A percentile compares a stretch with the other conserved stretches of the same genome.
Evolutionary conservation across 2,888 invertebrate genomes (phyloP).

Genomic region (Drosophila quinaria): DNA sequence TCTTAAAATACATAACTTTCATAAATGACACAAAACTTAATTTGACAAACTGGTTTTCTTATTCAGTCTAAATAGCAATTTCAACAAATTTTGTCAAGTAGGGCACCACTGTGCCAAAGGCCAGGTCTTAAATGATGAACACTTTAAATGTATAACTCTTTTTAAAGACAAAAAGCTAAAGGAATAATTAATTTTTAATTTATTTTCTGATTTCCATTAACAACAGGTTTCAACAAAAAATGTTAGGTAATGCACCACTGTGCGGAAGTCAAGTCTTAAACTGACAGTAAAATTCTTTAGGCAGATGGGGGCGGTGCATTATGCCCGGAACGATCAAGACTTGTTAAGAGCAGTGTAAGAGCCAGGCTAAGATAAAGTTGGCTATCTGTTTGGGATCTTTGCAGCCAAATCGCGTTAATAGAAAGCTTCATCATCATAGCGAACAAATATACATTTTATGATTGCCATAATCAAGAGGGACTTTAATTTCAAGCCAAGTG

Average conservation of each 20-base stretch:
- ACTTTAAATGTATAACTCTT: no score
- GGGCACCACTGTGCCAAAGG: slow-evolving; percentile 23
- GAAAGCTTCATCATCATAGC: slow-evolving; percentile 55
- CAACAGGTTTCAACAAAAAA: no score
- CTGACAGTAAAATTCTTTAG: slow-evolving; percentile 42
- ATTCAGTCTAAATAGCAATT: no score
- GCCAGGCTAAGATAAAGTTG: slow-evolving; percentile 19
- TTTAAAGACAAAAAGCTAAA: no score
- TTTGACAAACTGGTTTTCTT: no score
- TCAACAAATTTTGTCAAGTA: no score
- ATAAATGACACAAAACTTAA: no score
- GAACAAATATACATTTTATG: slow-evolving; percentile 68
- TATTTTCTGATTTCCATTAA: no score
- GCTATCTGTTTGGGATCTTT: slow-evolving; percentile 28
- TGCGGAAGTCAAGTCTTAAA: slow-evolving; percentile 16
- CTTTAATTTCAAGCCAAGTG: slow-evolving; percentile 23
- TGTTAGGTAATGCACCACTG: slow-evolving; percentile 17
- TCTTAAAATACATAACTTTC: no score
- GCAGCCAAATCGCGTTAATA: slow-evolving; percentile 63
- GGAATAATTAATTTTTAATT: background rate
- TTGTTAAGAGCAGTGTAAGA: slow-evolving; percentile 50
- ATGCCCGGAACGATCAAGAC: slow-evolving; percentile 65
- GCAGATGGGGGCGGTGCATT: slow-evolving; percentile 44
- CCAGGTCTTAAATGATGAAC: slow-evolving; percentile 16
- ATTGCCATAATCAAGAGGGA: slow-evolving; percentile 70